Conservation (phyloP, 1,140 invertebrate species). For the Triops longicaudatus region DNA sequence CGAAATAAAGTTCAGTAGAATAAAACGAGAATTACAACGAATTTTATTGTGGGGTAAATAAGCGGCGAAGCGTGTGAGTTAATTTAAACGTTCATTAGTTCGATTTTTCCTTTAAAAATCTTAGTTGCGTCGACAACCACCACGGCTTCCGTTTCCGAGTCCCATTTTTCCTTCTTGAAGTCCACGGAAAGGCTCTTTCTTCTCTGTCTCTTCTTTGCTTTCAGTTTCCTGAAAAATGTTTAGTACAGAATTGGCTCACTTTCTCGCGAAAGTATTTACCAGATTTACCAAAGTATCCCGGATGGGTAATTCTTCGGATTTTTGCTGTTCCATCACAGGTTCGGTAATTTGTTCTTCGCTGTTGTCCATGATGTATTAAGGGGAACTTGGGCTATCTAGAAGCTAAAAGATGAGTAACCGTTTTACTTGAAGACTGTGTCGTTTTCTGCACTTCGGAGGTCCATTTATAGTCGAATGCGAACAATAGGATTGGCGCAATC, state of each 20-base stretch:
- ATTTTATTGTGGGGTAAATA: neutral
- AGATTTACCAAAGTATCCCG: neutral
- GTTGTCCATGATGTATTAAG: neutral
- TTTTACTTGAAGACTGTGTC: neutral
- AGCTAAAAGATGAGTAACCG: too few species aligned
- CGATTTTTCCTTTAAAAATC: neutral
- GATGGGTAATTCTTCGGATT: neutral
- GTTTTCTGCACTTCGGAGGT: neutral
- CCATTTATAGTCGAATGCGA: neutral
- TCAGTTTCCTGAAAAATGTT: neutral
- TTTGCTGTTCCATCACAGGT: neutral
- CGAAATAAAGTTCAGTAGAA: too few species aligned
- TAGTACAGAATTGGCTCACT: neutral
- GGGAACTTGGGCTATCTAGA: neutral
- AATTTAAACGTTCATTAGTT: neutral
- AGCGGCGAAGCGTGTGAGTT: neutral
- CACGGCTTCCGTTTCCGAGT: neutral
- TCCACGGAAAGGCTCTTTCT: neutral
- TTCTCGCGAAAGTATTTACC: neutral
- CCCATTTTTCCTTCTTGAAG: neutral
- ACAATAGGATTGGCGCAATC: neutral
- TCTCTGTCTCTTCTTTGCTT: neutral
- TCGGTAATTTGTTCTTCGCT: neutral
- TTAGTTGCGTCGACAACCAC: conserved; percentile 1
- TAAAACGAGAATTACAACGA: too few species aligned